A percentile compares a stretch with the other conserved stretches of the same genome.
Evolutionary conservation across 2,888 invertebrate species (phyloP).

Genomic region (Synergus umbraculus): DNA sequence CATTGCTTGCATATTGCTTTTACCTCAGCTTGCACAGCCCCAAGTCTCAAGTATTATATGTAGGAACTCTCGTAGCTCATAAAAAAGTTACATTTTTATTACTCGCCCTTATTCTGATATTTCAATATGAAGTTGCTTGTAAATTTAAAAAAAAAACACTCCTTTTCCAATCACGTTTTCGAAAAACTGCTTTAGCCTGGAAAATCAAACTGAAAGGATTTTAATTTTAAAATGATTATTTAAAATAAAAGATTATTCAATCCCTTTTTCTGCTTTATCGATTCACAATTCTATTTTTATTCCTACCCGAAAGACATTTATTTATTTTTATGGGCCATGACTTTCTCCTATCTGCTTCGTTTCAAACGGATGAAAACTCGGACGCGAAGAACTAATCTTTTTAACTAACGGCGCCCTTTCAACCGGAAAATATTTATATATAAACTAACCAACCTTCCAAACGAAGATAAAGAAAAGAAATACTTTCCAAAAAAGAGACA

Average conservation of each 20-base stretch:
- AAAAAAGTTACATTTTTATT: background rate
- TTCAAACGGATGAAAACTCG: constrained; percentile 27
- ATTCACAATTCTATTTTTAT: background rate
- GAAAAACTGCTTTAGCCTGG: no score
- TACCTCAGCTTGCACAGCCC: constrained; percentile 1
- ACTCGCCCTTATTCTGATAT: background rate
- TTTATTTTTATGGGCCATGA: constrained; percentile 9
- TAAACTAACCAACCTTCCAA: background rate
- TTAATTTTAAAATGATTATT: no score
- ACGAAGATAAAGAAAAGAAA: background rate
- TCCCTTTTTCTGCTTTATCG: background rate
- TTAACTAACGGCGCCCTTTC: constrained; percentile 22
- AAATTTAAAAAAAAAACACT: background rate
- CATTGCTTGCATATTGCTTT: constrained; percentile 7
- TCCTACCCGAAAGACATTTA: background rate
- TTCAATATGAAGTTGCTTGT: background rate
- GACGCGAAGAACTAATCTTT: constrained; percentile 17
- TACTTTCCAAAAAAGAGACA: background rate
- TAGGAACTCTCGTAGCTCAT: background rate
- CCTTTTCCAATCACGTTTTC: no score
- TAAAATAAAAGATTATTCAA: background rate
- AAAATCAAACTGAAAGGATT: no score
- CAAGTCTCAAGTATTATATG: constrained; percentile 3
- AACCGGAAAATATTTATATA: constrained; percentile 6
- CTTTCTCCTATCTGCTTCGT: constrained; percentile 32